Base-by-base conservation (phyloP, 2,888 invertebrate genomes). In the Plebejus melissa region DNA sequence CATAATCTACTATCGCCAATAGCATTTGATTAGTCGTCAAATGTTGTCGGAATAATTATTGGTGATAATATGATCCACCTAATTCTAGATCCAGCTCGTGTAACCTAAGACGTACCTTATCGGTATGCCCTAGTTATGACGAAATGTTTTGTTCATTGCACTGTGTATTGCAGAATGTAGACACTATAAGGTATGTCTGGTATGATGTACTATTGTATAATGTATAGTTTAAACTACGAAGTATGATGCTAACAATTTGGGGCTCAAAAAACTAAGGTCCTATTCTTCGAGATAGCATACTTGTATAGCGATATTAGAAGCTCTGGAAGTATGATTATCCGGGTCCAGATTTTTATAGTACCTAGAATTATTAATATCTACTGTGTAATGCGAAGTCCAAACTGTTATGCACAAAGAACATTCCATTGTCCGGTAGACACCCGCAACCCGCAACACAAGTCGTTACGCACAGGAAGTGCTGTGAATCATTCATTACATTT, bases 401-500 rank as follows among this genome's bases (percentile, higher is more conserved):
- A 36, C 65, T 65, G 65, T 65, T 65, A 65, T 65, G 36, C 32
- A 65, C 65, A 36, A 65, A 65, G 65, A 32, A 65, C 65, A 65
- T 65, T 65, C 32, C 65, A 5, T 32, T 65, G 13, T 65, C 65
- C 32, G 32, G 16, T 65, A 36, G 65, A 65, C 32, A 65, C 28
- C 13, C 13, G 65, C 32, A 60, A 46, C 46, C 46, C 9, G 41
- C 9, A 41, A 11, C 22, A 58, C 1, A 58, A 28, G 54, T 13
- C 54, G 65, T 65, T 65, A 65, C 32, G 13, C 65, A 65, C 65
- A 65, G 65, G 65, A 65, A 65, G 32, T 36, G 1, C 32, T 32
- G 65, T 65, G 65, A 65, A 65, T 65, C 65, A 60, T 32, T 60
- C 28, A 65, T 36, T 65, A 65, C 65, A 65, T 65, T 36, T 65